Percentiles rank a stretch among this genome's conserved stretches.
Conservation (phyloP, 1,140 invertebrate species). For the Dinothrombium tinctorium region DNA sequence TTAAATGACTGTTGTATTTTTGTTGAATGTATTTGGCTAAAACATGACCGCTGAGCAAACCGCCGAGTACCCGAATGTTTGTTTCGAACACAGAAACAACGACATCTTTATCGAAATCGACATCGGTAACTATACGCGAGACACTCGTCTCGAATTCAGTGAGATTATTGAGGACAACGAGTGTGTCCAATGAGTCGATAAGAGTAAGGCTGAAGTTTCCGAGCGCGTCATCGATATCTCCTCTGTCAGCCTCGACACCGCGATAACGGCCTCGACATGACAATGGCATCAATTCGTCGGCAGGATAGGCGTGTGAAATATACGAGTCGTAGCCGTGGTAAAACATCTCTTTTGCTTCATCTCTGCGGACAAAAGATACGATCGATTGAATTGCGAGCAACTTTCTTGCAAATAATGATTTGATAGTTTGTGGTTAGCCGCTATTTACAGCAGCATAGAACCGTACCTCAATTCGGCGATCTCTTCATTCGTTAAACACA, state of each 20-base stretch:
- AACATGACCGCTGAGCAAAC: constrained; percentile 75
- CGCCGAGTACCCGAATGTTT: constrained; percentile 85
- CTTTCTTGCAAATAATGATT: no score
- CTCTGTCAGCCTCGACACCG: constrained; percentile 46
- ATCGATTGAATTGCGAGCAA: no score
- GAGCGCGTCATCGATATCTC: constrained; percentile 82
- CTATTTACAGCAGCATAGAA: no score
- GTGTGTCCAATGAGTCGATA: constrained; percentile 76
- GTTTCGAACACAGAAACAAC: constrained; percentile 96
- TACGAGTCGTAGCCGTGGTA: constrained; percentile 89
- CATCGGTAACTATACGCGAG: constrained; percentile 54
- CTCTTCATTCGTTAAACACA: no score
- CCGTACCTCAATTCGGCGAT: no score
- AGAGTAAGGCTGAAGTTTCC: constrained; percentile 93
- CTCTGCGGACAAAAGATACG: constrained; percentile 18
- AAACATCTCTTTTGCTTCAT: constrained; percentile 68
- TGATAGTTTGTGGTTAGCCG: no score
- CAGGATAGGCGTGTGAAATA: constrained; percentile 91
- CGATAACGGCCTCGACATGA: constrained; percentile 76
- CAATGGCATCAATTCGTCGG: constrained; percentile 92
- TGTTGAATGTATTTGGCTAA: constrained; percentile 55
- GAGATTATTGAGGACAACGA: constrained; percentile 39
- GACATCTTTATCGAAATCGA: constrained; percentile 77
- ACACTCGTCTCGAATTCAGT: constrained; percentile 78
- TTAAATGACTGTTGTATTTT: constrained; percentile 20